Percentiles rank a stretch among this genome's conserved stretches.
Evolutionary conservation across 1,140 invertebrate genomes (phyloP).

Genomic region (Ptiloglossa arizonensis): DNA sequence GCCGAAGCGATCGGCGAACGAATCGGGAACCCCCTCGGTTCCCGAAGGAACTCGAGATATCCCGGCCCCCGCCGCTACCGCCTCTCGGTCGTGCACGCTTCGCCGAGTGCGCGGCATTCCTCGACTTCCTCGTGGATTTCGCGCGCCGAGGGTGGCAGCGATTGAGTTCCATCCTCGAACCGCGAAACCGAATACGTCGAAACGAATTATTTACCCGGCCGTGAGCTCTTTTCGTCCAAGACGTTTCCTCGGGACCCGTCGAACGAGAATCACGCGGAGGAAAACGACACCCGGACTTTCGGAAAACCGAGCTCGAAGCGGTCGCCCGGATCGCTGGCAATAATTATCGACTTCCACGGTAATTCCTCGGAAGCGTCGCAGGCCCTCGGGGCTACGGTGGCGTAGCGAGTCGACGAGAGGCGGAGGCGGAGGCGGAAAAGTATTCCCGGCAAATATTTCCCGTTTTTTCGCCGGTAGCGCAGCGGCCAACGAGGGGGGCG

Average conservation of each 20-base stretch:
- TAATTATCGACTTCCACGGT: slow-evolving; percentile 74
- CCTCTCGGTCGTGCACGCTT: slow-evolving; percentile 35
- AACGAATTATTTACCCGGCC: no score
- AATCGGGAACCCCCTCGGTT: slow-evolving; percentile 52
- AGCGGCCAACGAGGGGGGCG: slow-evolving; percentile 56
- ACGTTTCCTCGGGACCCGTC: no score
- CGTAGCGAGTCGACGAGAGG: slow-evolving; percentile 11
- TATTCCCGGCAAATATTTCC: slow-evolving; percentile 80
- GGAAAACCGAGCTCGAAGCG: neutral
- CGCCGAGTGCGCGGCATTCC: slow-evolving; percentile 54
- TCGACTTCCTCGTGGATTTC: slow-evolving; percentile 45
- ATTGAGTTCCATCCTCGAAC: slow-evolving; percentile 31
- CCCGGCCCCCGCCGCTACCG: neutral
- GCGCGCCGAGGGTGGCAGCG: neutral
- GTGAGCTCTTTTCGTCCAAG: no score
- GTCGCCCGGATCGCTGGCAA: slow-evolving; percentile 8
- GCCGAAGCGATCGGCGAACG: slow-evolving; percentile 56
- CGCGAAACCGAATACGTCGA: slow-evolving; percentile 7
- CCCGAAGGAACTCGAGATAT: slow-evolving; percentile 63
- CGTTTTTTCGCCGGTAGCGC: slow-evolving; percentile 67
- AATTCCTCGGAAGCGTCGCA: slow-evolving; percentile 65
- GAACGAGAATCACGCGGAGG: neutral
- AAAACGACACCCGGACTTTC: neutral
- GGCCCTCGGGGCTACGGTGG: slow-evolving; percentile 33
- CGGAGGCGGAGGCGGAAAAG: slow-evolving; percentile 69